These are phyloP conservation scores for Drosophila parthenogenetica DNA, from an alignment of 2,888 invertebrate species.

Conservation along the genomic window DNA sequence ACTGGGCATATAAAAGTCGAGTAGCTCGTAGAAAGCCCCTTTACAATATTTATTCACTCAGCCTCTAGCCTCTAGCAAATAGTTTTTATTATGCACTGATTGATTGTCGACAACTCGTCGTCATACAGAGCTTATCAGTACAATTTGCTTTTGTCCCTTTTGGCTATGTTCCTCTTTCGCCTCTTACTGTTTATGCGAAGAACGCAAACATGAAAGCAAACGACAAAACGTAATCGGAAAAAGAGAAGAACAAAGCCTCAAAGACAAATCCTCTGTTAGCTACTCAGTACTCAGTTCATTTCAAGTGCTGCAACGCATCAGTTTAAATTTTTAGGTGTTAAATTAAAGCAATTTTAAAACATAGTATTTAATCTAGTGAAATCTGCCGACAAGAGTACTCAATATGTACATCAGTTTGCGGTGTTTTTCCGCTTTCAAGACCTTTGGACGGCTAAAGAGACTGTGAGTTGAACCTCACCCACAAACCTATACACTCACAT, in stretches of 20 bases:
- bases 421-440: slow-evolving; percentile 32
- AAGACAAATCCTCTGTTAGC: slow-evolving; percentile 29
- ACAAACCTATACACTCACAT: neutral
- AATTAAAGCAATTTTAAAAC: neutral
- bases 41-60: no score
- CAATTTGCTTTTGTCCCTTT: slow-evolving; percentile 25
- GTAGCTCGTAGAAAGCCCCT: no score
- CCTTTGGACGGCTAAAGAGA: slow-evolving; percentile 50
- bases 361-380: neutral
- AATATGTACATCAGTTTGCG: slow-evolving; percentile 45
- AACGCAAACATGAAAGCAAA: slow-evolving; percentile 42
- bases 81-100: slow-evolving; percentile 41
- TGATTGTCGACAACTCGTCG: slow-evolving; percentile 45
- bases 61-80: no score
- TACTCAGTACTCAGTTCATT: slow-evolving; percentile 45
- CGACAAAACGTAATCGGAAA: slow-evolving; percentile 48
- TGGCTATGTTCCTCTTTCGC: neutral
- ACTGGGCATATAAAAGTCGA: no score
- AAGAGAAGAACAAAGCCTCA: slow-evolving; percentile 41
- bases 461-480: slow-evolving; percentile 44
- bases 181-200: slow-evolving; percentile 13
- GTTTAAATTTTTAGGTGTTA: slow-evolving; percentile 37
- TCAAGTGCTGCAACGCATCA: slow-evolving; percentile 34
- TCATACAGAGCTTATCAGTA: slow-evolving; percentile 47
- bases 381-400: slow-evolving; percentile 12